Conservation (phyloP, 2,888 invertebrate species). For the Camptogramma bilineatum region DNA sequence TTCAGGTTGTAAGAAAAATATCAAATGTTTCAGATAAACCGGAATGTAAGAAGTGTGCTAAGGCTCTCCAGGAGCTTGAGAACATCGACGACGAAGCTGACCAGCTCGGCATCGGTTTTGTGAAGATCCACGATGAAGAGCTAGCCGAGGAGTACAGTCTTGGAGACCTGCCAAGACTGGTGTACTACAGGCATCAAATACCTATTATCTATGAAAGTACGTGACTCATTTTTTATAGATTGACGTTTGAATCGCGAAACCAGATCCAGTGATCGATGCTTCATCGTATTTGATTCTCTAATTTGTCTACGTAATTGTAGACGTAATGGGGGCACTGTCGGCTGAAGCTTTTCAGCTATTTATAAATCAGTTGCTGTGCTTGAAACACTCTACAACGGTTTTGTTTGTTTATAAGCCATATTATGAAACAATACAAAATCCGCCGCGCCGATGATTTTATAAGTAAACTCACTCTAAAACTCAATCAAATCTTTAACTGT, state of each 20-base stretch:
- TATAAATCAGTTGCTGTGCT: slow-evolving; percentile 40
- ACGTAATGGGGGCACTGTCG: slow-evolving; percentile 41
- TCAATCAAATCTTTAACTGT: too few species aligned
- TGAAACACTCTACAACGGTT: slow-evolving; percentile 14
- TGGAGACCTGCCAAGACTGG: slow-evolving; percentile 93
- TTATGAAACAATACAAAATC: background rate
- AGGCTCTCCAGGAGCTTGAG: slow-evolving; percentile 95
- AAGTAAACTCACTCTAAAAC: too few species aligned
- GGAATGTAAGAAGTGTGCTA: slow-evolving; percentile 96
- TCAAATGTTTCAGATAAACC: slow-evolving; percentile 90
- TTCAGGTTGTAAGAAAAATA: slow-evolving; percentile 24
- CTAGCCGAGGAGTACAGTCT: slow-evolving; percentile 97
- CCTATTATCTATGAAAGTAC: slow-evolving; percentile 97
- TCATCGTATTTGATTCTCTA: slow-evolving; percentile 48
- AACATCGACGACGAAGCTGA: slow-evolving; percentile 98
- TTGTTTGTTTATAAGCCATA: slow-evolving; percentile 4
- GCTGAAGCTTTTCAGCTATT: slow-evolving; percentile 38
- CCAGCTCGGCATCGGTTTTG: slow-evolving; percentile 96
- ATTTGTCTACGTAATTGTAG: slow-evolving; percentile 38
- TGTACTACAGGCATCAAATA: slow-evolving; percentile 97
- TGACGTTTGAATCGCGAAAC: slow-evolving; percentile 63
- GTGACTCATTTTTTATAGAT: slow-evolving; percentile 67
- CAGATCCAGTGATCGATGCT: slow-evolving; percentile 49
- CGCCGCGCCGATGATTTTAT: background rate
- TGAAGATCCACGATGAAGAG: slow-evolving; percentile 96